Evolutionary conservation across 2,113 vertebrate genomes (phyloP), one percentile per base, ranked within the genome.

Genomic region (Charina bottae): DNA sequence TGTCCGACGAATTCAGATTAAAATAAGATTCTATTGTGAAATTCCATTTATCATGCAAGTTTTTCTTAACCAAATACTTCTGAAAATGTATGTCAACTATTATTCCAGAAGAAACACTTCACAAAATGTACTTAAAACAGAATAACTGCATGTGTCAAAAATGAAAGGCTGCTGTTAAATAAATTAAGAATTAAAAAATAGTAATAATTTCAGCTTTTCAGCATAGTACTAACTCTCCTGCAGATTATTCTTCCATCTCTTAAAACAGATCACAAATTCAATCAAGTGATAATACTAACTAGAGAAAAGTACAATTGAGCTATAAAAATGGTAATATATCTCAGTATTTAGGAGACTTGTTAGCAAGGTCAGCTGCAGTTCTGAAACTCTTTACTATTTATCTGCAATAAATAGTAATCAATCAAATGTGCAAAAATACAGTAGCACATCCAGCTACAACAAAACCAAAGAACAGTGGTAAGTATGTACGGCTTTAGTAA

Each of bases 91-190:
- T 4, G 95, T 91, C 60, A 94, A 95, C 87, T 17, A 94, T 24
- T 0, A 24, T 95, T 96, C 96, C 55, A 94, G 94, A 90, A 88
- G 92, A 78, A 58, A 94, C 83, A 86, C 62, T 17, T 91, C 83
- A 37, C 84, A 92, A 96, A 95, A 95, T 90, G 86, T 56, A 85
- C 96, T 97, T 96, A 93, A 42, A 87, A 95, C 92, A 95, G 92
- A 92, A 96, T 94, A 92, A 90, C 11, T 92, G 83, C 88, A 85
- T 94, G 33, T 85, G 93, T 89, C 83, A 93, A 96, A 95, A 94
- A 91, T 93, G 33, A 93, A 94, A 95, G 89, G 23, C 88, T 95
- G 42, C 64, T 95, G 59, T 90, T 88, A 97, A 96, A 94, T 90
- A 49, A 26, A 24, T 55, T 90, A 85, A 83, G n/a, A 23, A 12